Conservation (phyloP, 2,888 invertebrate genomes). For the Matsumyia berberina region DNA sequence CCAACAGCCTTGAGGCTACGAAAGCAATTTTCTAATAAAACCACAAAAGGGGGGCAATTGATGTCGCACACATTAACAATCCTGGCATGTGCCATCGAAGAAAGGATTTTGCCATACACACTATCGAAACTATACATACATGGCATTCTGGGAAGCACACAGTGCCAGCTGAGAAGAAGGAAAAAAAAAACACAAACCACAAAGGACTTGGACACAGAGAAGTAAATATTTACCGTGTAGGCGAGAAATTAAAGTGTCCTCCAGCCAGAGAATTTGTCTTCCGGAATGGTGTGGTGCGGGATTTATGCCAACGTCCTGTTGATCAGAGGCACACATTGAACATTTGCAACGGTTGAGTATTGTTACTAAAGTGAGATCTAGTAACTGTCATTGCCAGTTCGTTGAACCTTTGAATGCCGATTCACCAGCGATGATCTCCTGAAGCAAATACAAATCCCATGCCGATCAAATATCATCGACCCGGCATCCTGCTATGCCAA, state of each 20-base stretch:
- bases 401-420: background rate
- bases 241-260: slow-evolving; percentile 7
- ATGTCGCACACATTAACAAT: background rate
- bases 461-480: no score
- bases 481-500: background rate
- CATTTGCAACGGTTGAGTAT: no score
- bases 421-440: no score
- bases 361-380: no score
- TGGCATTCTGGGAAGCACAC: no score
- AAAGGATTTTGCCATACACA: background rate
- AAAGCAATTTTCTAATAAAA: slow-evolving; percentile 67
- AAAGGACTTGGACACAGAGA: background rate
- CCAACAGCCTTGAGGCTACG: slow-evolving; percentile 46
- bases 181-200: background rate
- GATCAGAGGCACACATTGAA: background rate
- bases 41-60: slow-evolving; percentile 36
- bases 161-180: background rate
- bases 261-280: background rate
- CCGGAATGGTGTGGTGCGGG: background rate
- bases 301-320: background rate
- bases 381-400: background rate
- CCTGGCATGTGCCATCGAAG: background rate
- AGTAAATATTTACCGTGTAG: background rate
- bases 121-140: background rate
- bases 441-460: no score